Conservation (phyloP, 1,140 invertebrate species). For the Diprion similis region DNA sequence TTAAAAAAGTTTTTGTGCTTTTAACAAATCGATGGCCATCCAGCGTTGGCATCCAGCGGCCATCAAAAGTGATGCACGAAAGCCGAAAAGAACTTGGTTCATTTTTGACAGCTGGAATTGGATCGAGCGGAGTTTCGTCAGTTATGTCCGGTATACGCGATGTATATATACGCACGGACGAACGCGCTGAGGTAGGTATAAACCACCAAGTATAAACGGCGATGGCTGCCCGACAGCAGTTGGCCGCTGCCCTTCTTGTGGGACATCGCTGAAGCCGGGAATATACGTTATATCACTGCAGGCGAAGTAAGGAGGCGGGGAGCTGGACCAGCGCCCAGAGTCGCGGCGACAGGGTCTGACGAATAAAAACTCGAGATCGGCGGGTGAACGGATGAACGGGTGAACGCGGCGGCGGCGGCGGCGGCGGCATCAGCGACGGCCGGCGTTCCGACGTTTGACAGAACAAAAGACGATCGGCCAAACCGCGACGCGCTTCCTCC, state of each 20-base stretch:
- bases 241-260: slow-evolving; percentile 11
- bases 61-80: not conserved
- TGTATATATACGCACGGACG: not conserved
- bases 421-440: slow-evolving; percentile 41
- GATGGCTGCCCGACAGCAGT: slow-evolving; percentile 11
- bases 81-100: not conserved
- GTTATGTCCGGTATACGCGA: not conserved
- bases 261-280: not conserved
- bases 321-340: slow-evolving; percentile 13
- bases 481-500: slow-evolving; percentile 2
- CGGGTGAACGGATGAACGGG: slow-evolving; percentile 34
- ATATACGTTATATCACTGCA: slow-evolving; percentile 5
- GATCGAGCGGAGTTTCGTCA: not conserved
- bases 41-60: too few relatives aligned
- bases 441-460: slow-evolving; percentile 57
- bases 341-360: slow-evolving; percentile 28
- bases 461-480: slow-evolving; percentile 61
- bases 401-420: slow-evolving; percentile 20
- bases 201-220: not conserved
- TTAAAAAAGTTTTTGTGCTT: not conserved
- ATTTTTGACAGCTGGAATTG: too few relatives aligned
- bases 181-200: not conserved
- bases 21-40: too few relatives aligned
- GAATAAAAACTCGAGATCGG: slow-evolving; percentile 36
- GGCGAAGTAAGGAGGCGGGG: slow-evolving; percentile 5